Conservation (phyloP, 1,140 invertebrate species). For the Chlorops oryzae region DNA sequence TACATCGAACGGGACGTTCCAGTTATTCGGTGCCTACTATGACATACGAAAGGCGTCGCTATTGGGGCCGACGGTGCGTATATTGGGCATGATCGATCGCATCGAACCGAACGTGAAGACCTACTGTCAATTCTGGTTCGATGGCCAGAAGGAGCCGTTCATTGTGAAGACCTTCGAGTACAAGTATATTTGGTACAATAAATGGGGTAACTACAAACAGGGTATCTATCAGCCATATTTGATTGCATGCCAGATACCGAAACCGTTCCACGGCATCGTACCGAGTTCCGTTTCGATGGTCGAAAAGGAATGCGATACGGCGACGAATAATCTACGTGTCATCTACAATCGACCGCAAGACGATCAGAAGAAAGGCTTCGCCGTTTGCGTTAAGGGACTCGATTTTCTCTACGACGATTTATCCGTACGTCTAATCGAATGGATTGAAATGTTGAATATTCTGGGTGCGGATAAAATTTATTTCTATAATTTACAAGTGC, state of each 20-base stretch:
- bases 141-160: constrained; percentile 69
- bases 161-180: constrained; percentile 79
- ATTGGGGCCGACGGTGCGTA: constrained; percentile 72
- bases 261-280: constrained; percentile 62
- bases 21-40: constrained; percentile 83
- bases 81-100: constrained; percentile 85
- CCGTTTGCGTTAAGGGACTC: constrained; percentile 89
- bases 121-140: constrained; percentile 87
- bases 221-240: constrained; percentile 87
- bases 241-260: constrained; percentile 79
- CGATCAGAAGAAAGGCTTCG: constrained; percentile 71
- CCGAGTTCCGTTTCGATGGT: constrained; percentile 83
- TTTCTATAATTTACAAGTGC: constrained; percentile 85
- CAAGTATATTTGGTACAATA: constrained; percentile 90
- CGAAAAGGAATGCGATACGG: constrained; percentile 74
- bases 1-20: constrained; percentile 77
- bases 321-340: constrained; percentile 81
- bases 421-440: constrained; percentile 85
- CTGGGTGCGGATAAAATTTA: constrained; percentile 90
- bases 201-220: constrained; percentile 92
- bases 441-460: constrained; percentile 82
- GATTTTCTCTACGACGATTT: constrained; percentile 89
- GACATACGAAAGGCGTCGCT: constrained; percentile 70
- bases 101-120: constrained; percentile 77
- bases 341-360: constrained; percentile 68